Base-by-base conservation (phyloP, 2,888 invertebrate species). In the Eilema depressum region DNA sequence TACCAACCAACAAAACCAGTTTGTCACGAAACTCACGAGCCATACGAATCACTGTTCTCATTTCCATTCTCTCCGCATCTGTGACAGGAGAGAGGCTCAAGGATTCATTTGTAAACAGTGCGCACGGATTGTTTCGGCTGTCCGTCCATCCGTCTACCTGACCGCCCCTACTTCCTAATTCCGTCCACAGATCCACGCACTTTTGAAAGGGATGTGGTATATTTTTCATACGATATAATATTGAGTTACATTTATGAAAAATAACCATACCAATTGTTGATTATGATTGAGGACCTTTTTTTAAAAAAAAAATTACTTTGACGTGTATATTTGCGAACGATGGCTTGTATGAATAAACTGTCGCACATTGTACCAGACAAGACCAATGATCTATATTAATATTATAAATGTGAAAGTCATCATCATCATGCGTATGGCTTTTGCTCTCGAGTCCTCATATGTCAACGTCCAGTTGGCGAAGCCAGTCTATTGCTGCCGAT, bases 51-150 rank as follows among this genome's bases (percentile, higher is more conserved):
- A n/a, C 12, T 26, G 59, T 1, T 57, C 12, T 41, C 71, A 56
- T 60, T 74, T 71, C 71, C 66, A 80, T 80, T 28, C 30, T 56
- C 66, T 66, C 56, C 59, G 59, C 69, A 74, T 80, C 74, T 75
- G 56, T 68, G 66, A 61, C 37, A 26, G 25, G 12, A 17, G 20
- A 56, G 53, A 61, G 80, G 79, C 83, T 77, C 75, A 82, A 84
- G 79, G 84, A 81, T 86, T 88, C 88, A 90, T 90, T 89, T 88
- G 89, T 89, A 89, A 86, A 87, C 89, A 87, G 85, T 75, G 76
- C 86, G 87, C 89, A 85, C 82, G 87, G 85, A 83, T 87, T 86
- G 86, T 84, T 85, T 78, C 75, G 77, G 63, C 77, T 74, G 82
- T 79, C 82, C 78, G 77, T 70, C 79, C 33, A 56, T 30, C 65